These are phyloP conservation scores for Diadophis punctatus DNA, from an alignment of 2,113 vertebrate genomes.

Conservation along the genomic window DNA sequence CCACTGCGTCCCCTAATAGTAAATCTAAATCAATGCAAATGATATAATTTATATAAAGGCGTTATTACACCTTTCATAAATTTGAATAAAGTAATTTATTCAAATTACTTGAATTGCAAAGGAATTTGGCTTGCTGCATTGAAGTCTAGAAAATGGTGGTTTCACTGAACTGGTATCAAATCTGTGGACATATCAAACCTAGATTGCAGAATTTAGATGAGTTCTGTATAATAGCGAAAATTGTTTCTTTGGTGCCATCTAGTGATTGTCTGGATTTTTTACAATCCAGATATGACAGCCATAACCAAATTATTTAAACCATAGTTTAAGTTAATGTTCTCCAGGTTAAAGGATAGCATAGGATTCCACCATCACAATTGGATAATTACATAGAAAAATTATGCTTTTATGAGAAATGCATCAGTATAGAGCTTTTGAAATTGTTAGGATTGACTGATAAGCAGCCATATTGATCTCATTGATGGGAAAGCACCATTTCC, in stretches of 20 bases:
- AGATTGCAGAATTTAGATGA: neutral
- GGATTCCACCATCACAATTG: constrained; percentile 55
- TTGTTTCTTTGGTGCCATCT: neutral
- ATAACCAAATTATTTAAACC: constrained; percentile 29
- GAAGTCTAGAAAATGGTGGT: neutral
- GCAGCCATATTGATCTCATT: constrained; percentile 66
- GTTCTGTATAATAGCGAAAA: neutral
- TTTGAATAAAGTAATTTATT: too few relatives aligned
- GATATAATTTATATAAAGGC: neutral
- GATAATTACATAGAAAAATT: constrained; percentile 57
- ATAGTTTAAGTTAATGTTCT: constrained; percentile 37
- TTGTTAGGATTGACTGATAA: constrained; percentile 52
- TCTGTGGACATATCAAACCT: neutral
- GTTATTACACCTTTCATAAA: too few relatives aligned
- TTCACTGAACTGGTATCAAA: neutral
- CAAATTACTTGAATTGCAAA: neutral
- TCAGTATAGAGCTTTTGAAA: constrained; percentile 64
- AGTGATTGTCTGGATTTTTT: neutral
- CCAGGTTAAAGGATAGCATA: constrained; percentile 40
- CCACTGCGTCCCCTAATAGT: neutral
- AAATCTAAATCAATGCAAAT: neutral
- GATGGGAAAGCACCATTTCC: constrained; percentile 54
- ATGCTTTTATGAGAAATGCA: constrained; percentile 65
- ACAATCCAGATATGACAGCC: neutral
- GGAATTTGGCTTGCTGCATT: neutral